These are phyloP conservation scores for Ecdyonurus torrentis DNA, from an alignment of 2,888 invertebrate genomes.

Conservation along the genomic window DNA sequence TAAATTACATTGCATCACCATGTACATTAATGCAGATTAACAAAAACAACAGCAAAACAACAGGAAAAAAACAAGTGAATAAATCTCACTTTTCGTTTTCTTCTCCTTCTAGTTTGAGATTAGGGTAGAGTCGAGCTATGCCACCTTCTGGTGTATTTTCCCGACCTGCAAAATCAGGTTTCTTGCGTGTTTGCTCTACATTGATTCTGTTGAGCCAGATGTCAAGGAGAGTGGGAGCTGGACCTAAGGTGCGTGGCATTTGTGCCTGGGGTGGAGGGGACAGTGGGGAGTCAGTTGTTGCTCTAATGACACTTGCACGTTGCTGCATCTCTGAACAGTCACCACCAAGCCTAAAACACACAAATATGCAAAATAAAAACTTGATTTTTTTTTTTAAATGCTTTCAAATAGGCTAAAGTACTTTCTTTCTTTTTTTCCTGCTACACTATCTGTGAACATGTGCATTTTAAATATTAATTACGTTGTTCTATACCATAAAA, in stretches of 20 bases:
- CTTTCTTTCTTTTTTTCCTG: too few relatives aligned
- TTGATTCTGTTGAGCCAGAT: conserved; percentile 42
- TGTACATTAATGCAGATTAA: too few relatives aligned
- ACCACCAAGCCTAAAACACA: too few relatives aligned
- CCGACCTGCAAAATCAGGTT: conserved; percentile 43
- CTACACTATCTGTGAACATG: too few relatives aligned
- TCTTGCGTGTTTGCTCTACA: conserved; percentile 27
- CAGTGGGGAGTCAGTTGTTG: conserved; percentile 72
- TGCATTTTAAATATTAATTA: too few relatives aligned
- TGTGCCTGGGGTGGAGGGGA: conserved; percentile 46
- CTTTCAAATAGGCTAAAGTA: too few relatives aligned
- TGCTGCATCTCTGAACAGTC: conserved; percentile 20
- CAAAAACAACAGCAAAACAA: too few relatives aligned
- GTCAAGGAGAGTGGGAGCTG: conserved; percentile 36
- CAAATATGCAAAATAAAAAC: too few relatives aligned
- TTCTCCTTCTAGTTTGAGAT: conserved; percentile 36
- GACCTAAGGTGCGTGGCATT: conserved; percentile 9
- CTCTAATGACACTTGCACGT: conserved; percentile 41
- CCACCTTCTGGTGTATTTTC: conserved; percentile 29
- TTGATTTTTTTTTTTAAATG: too few relatives aligned
- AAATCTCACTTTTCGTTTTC: not conserved
- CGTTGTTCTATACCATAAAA: too few relatives aligned
- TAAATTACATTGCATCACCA: too few relatives aligned
- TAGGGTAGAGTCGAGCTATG: conserved; percentile 55
- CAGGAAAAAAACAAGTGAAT: too few relatives aligned